Evolutionary conservation across 1,140 invertebrate genomes (phyloP).

Genomic region (Trialeurodes vaporariorum): DNA sequence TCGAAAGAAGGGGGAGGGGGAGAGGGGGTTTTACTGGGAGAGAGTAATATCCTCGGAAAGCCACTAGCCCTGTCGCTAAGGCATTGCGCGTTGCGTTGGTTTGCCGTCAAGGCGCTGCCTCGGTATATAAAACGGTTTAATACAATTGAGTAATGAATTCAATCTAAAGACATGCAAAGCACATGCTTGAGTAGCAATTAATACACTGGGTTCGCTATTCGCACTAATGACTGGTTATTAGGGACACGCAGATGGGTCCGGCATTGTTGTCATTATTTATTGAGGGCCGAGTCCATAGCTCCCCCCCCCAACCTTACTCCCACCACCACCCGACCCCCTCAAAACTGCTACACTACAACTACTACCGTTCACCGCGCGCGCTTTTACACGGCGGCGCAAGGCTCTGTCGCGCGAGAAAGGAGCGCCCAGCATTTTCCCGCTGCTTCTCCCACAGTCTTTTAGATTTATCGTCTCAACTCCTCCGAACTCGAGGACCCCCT

Average conservation of each 20-base stretch:
- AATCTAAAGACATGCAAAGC: not conserved
- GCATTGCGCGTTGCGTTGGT: no score
- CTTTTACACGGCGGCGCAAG: no score
- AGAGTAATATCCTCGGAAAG: not conserved
- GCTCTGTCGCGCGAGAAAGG: no score
- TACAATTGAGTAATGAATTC: conserved; percentile 1
- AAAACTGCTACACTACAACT: no score
- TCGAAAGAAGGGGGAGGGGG: not conserved
- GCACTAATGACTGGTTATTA: conserved; percentile 1
- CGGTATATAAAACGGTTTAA: not conserved
- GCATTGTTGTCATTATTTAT: not conserved
- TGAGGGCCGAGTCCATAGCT: not conserved
- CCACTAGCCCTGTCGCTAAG: not conserved
- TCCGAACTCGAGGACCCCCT: not conserved
- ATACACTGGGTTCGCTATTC: not conserved
- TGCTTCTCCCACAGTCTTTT: no score
- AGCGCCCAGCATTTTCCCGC: no score
- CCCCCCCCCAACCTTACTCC: no score
- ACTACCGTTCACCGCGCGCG: no score
- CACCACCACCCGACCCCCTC: not conserved
- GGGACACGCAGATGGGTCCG: not conserved
- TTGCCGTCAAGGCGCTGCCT: not conserved
- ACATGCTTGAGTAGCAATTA: not conserved
- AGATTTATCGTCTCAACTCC: not conserved
- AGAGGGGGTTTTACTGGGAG: not conserved